These are phyloP conservation scores for Habroteleia sp. DNA, from an alignment of 2,888 invertebrate species.

Conservation along the genomic window DNA sequence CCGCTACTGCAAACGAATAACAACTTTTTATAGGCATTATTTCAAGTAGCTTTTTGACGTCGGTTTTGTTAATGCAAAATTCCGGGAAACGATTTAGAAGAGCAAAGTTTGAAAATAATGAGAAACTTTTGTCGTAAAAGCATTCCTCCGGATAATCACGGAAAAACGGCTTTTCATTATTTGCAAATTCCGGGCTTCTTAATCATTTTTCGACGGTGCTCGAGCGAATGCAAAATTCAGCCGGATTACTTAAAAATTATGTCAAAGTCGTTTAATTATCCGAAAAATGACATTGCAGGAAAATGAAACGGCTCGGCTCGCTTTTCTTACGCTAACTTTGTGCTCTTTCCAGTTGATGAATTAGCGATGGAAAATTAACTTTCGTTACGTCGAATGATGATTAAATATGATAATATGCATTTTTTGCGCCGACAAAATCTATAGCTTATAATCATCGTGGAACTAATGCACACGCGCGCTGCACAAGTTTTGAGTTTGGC, in stretches of 20 bases:
- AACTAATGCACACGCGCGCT: conserved; percentile 3
- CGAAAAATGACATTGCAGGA: conserved; percentile 1
- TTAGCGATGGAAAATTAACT: conserved; percentile 13
- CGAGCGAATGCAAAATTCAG: conserved; percentile 4
- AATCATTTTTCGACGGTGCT: conserved; percentile 9
- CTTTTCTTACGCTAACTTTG: background rate
- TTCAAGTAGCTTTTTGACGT: conserved; percentile 5
- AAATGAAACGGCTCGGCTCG: background rate
- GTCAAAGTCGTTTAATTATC: conserved; percentile 19
- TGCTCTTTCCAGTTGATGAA: conserved; percentile 6
- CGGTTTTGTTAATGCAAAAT: conserved; percentile 16
- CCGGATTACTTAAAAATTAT: conserved; percentile 28
- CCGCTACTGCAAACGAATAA: background rate
- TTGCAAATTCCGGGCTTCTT: conserved; percentile 5
- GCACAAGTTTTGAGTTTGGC: background rate
- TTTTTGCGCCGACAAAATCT: conserved; percentile 11
- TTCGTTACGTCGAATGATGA: conserved; percentile 15
- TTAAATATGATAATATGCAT: conserved; percentile 24
- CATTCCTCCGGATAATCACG: conserved; percentile 15
- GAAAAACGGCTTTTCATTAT: conserved; percentile 28
- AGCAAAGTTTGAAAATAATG: conserved; percentile 19
- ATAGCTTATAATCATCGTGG: conserved; percentile 13
- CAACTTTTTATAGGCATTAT: conserved; percentile 1
- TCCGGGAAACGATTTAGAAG: conserved; percentile 14
- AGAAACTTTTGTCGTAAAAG: conserved; percentile 34